Conservation (phyloP, 1,140 invertebrate genomes). For the Psilanteris sp. region DNA sequence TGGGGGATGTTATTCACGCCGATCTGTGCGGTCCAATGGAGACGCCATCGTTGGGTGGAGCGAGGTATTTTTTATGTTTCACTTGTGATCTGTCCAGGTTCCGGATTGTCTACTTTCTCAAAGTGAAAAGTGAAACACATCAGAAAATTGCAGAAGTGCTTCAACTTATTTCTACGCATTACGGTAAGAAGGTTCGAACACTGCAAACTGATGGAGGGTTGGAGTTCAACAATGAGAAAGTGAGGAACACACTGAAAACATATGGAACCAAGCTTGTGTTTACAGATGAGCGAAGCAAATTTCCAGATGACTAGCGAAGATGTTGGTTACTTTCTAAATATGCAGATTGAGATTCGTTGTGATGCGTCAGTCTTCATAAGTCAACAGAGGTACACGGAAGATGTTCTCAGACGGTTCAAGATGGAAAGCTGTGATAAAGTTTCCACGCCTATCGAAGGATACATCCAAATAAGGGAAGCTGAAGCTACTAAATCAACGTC, state of each 20-base stretch:
- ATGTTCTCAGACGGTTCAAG: not conserved
- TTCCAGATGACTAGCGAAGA: conserved; percentile 17
- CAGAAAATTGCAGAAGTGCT: conserved; percentile 50
- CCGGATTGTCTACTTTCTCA: conserved; percentile 66
- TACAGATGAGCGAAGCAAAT: too few relatives aligned
- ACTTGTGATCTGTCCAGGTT: conserved; percentile 67
- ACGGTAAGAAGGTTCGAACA: conserved; percentile 40
- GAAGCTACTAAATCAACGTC: not conserved
- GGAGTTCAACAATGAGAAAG: conserved; percentile 52
- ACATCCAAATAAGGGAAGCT: conserved; percentile 9
- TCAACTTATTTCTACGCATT: conserved; percentile 48
- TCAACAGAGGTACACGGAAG: too few relatives aligned
- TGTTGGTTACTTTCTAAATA: conserved; percentile 32
- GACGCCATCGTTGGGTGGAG: conserved; percentile 46
- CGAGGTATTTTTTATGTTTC: conserved; percentile 62
- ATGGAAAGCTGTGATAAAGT: conserved; percentile 13
- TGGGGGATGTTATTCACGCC: conserved; percentile 51
- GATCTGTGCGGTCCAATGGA: conserved; percentile 73
- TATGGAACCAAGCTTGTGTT: conserved; percentile 54
- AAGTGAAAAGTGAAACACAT: conserved; percentile 59
- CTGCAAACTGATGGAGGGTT: conserved; percentile 49
- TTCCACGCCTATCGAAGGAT: conserved; percentile 9
- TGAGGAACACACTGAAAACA: conserved; percentile 50
- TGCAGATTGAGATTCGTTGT: conserved; percentile 1
- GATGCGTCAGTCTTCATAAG: too few relatives aligned